Evolutionary conservation across 2,113 vertebrate species (phyloP).

Genomic region (Actenoides lindsayi): DNA sequence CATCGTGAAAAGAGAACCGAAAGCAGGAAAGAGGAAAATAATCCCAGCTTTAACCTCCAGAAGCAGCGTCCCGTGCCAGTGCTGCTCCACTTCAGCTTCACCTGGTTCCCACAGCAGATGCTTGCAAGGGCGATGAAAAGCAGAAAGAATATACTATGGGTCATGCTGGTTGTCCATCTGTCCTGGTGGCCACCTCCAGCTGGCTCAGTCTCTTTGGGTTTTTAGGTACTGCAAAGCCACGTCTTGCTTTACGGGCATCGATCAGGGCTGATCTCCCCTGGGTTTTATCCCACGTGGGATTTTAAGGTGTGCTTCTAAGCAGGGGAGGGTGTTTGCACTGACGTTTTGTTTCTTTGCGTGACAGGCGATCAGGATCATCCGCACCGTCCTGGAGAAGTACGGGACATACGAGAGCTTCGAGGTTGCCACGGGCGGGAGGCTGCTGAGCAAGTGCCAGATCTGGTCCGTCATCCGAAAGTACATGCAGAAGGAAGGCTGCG

Average conservation of each 20-base stretch:
- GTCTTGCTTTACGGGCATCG: fast-evolving
- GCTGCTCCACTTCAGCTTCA: background rate
- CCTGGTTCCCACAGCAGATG: background rate
- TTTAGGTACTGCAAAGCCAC: background rate
- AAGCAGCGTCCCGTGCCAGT: fast-evolving
- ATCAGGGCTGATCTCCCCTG: fast-evolving
- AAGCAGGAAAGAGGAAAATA: background rate
- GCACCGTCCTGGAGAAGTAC: constrained; percentile 89
- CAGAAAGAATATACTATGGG: background rate
- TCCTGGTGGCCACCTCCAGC: background rate
- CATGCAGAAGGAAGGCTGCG: constrained; percentile 95
- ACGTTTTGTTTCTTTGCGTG: background rate
- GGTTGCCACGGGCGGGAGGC: constrained; percentile 86
- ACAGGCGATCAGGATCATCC: constrained; percentile 92
- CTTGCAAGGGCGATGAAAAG: background rate
- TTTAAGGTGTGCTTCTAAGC: background rate
- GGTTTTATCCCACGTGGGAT: background rate
- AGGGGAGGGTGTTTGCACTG: background rate
- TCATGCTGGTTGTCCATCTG: fast-evolving
- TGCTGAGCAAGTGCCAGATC: constrained; percentile 92
- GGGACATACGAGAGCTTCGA: constrained; percentile 93
- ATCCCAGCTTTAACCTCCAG: background rate
- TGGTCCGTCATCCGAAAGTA: constrained; percentile 93
- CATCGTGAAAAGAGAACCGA: background rate
- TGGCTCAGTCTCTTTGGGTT: background rate